phyloP scores from a whole-genome alignment of 2,797 vertebrate genomes.

The Myotis daubentonii region DNA sequence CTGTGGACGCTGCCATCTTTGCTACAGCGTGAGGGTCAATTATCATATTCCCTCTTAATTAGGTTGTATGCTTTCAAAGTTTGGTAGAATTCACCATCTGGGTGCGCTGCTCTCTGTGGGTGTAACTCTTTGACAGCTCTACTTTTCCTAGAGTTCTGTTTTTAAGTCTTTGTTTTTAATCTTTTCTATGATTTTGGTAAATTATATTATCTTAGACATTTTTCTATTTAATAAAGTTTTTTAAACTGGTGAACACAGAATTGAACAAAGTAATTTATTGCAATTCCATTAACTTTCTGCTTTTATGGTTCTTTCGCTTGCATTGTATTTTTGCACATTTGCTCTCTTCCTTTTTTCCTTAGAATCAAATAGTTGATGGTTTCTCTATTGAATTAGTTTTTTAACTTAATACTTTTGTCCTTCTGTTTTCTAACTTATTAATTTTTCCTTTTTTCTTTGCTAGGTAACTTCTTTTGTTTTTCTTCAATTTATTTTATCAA shows the following conservation, averaged over 20 bases:
- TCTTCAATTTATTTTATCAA: not conserved
- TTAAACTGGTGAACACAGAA: not conserved
- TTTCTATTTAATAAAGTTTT: conserved; percentile 5
- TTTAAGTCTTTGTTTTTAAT: not conserved
- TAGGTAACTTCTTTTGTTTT: not conserved
- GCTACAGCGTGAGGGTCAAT: no score
- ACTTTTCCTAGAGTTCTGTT: not conserved
- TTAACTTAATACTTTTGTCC: not conserved
- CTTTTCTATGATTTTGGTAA: not conserved
- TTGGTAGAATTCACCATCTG: not conserved
- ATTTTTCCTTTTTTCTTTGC: not conserved
- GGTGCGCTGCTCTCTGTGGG: not conserved
- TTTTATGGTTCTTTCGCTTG: not conserved
- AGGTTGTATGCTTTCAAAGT: not conserved
- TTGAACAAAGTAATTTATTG: not conserved
- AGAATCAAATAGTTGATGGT: not conserved
- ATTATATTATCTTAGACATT: not conserved
- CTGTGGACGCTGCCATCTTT: no score
- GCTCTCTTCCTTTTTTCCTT: not conserved
- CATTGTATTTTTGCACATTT: not conserved
- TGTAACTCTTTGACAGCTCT: not conserved
- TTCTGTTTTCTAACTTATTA: not conserved
- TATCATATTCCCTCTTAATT: no score
- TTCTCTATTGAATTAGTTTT: not conserved
- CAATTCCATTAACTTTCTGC: not conserved